Conservation (phyloP, 2,888 invertebrate species). For the Amphipyra berbera region DNA sequence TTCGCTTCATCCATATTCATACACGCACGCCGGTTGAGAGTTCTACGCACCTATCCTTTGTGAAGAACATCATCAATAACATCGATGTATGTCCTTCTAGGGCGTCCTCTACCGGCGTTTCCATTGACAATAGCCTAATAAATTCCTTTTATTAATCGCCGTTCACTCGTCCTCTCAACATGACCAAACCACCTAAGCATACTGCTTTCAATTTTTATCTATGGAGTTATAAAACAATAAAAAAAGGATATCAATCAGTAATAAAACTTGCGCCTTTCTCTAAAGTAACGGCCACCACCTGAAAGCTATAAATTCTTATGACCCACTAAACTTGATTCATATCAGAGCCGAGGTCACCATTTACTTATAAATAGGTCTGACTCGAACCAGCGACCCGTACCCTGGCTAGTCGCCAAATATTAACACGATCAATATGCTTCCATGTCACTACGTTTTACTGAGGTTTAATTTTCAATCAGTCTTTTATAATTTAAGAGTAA, state of each 20-base stretch:
- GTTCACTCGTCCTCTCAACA: no score
- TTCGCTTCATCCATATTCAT: no score
- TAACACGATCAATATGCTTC: constrained; percentile 37
- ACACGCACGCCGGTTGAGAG: no score
- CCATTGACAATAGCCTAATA: no score
- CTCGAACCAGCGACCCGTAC: constrained; percentile 16
- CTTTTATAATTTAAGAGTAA: background rate
- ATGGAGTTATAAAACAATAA: background rate
- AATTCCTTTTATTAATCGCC: no score
- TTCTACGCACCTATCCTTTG: no score
- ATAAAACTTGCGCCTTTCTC: background rate
- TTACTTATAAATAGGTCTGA: constrained; percentile 29
- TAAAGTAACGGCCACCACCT: constrained; percentile 29
- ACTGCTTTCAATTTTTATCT: no score
- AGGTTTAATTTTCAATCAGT: constrained; percentile 25
- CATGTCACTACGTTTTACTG: constrained; percentile 10
- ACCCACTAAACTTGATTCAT: constrained; percentile 44
- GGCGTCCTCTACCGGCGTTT: no score
- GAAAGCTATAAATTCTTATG: constrained; percentile 43
- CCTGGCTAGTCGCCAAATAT: constrained; percentile 43
- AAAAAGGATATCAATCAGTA: background rate
- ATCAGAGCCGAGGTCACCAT: constrained; percentile 34
- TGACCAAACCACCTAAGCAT: no score
- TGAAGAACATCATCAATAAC: no score
- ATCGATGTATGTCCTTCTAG: no score